These are phyloP conservation scores for Coelopa frigida DNA, from an alignment of 1,140 invertebrate species.

Conservation along the genomic window DNA sequence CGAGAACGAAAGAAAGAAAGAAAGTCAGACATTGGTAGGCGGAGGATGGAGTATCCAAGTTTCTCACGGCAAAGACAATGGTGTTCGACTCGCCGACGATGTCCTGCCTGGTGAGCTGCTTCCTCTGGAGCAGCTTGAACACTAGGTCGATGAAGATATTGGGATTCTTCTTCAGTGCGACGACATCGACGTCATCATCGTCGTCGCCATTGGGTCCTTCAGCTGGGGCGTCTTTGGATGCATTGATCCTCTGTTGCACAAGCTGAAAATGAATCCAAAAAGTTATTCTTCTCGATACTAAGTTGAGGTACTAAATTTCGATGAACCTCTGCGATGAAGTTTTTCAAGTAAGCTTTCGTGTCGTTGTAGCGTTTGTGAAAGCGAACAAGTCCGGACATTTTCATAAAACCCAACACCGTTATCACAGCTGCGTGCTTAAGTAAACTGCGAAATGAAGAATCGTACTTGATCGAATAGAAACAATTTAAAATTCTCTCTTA, in stretches of 20 bases:
- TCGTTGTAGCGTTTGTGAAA: neutral
- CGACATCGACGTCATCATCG: neutral
- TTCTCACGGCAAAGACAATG: slow-evolving; percentile 9
- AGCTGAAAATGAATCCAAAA: neutral
- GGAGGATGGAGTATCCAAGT: no score
- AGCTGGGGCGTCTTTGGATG: neutral
- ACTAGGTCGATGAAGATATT: slow-evolving; percentile 8
- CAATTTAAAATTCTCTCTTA: neutral
- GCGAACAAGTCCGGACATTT: neutral
- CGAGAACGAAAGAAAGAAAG: neutral
- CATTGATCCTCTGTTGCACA: no score
- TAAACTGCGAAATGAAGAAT: no score
- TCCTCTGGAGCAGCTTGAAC: slow-evolving; percentile 3
- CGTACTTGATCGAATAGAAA: neutral
- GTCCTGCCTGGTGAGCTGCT: slow-evolving; percentile 3
- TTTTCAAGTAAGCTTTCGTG: neutral
- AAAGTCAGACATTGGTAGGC: no score
- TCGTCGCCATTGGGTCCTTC: neutral
- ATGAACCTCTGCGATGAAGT: slow-evolving; percentile 5
- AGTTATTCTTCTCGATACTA: neutral
- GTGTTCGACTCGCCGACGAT: slow-evolving; percentile 8
- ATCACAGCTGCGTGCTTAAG: no score
- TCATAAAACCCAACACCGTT: slow-evolving; percentile 1
- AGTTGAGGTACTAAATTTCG: neutral
- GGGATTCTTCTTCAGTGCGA: neutral